phyloP scores from a whole-genome alignment of 2,888 invertebrate genomes.

The Zelleria hepariella region DNA sequence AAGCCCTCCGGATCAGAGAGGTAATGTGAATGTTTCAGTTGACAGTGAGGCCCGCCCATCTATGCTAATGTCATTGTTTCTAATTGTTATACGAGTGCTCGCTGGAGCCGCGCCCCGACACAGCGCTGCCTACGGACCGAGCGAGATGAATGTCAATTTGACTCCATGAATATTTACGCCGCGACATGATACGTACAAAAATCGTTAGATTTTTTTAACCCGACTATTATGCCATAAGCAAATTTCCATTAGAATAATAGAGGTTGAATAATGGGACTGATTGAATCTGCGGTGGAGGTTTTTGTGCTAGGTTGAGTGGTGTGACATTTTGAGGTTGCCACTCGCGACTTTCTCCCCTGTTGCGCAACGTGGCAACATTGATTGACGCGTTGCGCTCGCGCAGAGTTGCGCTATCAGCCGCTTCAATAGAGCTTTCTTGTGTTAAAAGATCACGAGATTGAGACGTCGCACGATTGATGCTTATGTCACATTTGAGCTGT shows the following conservation, averaged over 20 bases:
- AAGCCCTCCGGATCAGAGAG: conserved; percentile 10
- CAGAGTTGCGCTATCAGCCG: conserved; percentile 46
- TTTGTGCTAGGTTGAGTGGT: conserved; percentile 12
- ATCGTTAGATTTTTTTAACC: background rate
- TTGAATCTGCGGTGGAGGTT: background rate
- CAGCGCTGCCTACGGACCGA: conserved; percentile 22
- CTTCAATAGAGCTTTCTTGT: conserved; percentile 50
- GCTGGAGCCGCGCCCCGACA: conserved; percentile 41
- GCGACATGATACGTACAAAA: background rate
- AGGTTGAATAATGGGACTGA: background rate
- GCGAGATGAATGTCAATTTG: conserved; percentile 38
- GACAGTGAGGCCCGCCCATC: conserved; percentile 63
- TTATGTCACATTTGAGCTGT: conserved; percentile 35
- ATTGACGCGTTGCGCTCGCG: conserved; percentile 53
- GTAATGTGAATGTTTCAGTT: conserved; percentile 65
- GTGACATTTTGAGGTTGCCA: conserved; percentile 35
- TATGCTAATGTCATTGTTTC: conserved; percentile 69
- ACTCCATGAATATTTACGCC: conserved; percentile 55
- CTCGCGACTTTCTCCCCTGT: conserved; percentile 42
- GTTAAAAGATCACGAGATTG: conserved; percentile 53
- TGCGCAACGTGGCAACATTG: conserved; percentile 48
- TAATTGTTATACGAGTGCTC: conserved; percentile 42
- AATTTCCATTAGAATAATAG: background rate
- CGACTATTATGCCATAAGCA: background rate
- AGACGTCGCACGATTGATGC: conserved; percentile 42